Evolutionary conservation across 2,888 invertebrate species (phyloP).

Genomic region (Tanytarsus gracilentus): DNA sequence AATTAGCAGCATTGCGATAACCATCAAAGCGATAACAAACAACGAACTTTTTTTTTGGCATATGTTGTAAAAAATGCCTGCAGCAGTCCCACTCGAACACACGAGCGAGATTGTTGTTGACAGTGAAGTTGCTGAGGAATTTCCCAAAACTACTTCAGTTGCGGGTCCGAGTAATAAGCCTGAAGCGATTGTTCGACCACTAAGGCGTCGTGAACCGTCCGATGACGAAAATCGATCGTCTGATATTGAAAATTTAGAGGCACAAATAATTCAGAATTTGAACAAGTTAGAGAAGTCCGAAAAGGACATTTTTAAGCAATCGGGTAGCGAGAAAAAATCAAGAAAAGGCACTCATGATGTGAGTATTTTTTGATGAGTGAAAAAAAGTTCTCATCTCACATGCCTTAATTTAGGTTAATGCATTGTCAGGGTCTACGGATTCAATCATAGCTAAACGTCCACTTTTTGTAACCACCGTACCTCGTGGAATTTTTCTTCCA

Average conservation of each 20-base stretch:
- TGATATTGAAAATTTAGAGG: constrained; percentile 39
- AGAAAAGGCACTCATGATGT: constrained; percentile 16
- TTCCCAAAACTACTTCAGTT: not conserved
- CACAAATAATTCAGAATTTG: constrained; percentile 25
- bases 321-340: constrained; percentile 3
- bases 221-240: constrained; percentile 32
- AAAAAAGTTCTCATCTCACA: not conserved
- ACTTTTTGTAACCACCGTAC: constrained; percentile 73
- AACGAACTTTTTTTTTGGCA: too few species aligned
- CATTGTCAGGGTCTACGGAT: constrained; percentile 2
- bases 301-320: not conserved
- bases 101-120: constrained; percentile 7
- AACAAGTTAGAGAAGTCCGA: constrained; percentile 11
- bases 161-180: constrained; percentile 39
- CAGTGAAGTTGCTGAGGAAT: constrained; percentile 4
- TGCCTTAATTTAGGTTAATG: not conserved
- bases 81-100: constrained; percentile 21
- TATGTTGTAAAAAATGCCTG: constrained; percentile 17
- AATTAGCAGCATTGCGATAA: too few species aligned
- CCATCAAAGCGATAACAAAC: too few species aligned
- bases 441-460: constrained; percentile 40
- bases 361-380: not conserved
- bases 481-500: constrained; percentile 66
- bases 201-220: constrained; percentile 39
- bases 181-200: constrained; percentile 50